Evolutionary conservation across 2,888 invertebrate genomes (phyloP).

Genomic region (Amblyjoppa proteus): DNA sequence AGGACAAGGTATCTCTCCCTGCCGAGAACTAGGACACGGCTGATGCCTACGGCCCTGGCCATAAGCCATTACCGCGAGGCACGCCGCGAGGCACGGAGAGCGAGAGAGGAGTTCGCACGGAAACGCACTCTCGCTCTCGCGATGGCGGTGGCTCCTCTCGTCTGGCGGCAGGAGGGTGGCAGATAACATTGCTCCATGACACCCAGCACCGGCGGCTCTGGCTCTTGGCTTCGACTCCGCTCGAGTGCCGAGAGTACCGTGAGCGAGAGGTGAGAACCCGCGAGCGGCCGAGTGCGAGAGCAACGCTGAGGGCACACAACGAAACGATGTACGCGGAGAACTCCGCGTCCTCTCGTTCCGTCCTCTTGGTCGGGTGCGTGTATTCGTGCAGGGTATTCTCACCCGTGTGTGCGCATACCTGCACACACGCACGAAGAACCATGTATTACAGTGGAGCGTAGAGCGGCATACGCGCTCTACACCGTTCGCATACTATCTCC

Average conservation of each 20-base stretch:
- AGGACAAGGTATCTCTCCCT: neutral
- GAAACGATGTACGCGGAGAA: constrained; percentile 55
- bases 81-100: constrained; percentile 61
- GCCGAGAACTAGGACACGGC: constrained; percentile 68
- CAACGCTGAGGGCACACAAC: constrained; percentile 54
- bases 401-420: neutral
- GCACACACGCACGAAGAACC: no score
- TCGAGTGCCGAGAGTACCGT: constrained; percentile 75
- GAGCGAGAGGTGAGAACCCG: constrained; percentile 61
- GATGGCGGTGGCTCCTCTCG: constrained; percentile 67
- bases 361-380: constrained; percentile 37
- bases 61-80: constrained; percentile 82
- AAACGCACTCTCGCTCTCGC: constrained; percentile 68
- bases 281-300: constrained; percentile 39
- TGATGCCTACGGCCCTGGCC: constrained; percentile 77
- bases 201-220: constrained; percentile 70
- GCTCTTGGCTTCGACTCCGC: constrained; percentile 73
- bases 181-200: constrained; percentile 83
- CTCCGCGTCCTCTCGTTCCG: constrained; percentile 44
- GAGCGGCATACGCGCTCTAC: constrained; percentile 33
- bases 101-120: constrained; percentile 64
- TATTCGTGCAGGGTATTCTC: constrained; percentile 12
- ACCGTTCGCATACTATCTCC: constrained; percentile 50
- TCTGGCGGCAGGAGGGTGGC: constrained; percentile 79
- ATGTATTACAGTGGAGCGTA: constrained; percentile 18